phyloP scores from a whole-genome alignment of 2,797 vertebrate genomes.

The Hybognathus amarus region DNA sequence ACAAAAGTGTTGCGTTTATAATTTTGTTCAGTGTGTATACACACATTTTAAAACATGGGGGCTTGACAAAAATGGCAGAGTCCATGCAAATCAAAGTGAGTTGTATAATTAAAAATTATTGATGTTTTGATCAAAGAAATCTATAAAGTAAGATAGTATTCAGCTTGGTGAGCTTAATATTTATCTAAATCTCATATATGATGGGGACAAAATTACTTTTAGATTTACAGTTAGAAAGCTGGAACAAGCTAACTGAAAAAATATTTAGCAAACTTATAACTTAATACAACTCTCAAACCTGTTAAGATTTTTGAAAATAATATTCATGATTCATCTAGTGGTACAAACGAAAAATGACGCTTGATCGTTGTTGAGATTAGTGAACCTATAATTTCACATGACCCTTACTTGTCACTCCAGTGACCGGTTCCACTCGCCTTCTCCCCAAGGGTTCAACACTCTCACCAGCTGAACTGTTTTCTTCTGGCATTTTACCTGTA shows the following conservation, averaged over 20 bases:
- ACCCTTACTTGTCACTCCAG: slow-evolving; percentile 85
- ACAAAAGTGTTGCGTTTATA: no score
- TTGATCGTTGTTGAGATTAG: background rate
- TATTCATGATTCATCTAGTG: background rate
- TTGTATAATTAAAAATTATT: no score
- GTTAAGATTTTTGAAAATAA: background rate
- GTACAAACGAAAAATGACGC: background rate
- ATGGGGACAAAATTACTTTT: background rate
- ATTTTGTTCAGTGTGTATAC: no score
- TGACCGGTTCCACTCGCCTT: slow-evolving; percentile 84
- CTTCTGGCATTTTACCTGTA: slow-evolving; percentile 74
- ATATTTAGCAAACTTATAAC: no score
- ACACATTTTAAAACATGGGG: no score
- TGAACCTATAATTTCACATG: background rate
- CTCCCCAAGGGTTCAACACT: slow-evolving; percentile 86
- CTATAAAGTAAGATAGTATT: no score
- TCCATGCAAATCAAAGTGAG: no score
- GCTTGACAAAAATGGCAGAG: no score
- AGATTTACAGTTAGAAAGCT: background rate
- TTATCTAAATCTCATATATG: background rate
- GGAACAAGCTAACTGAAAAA: background rate
- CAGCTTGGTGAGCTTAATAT: no score
- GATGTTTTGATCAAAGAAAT: no score
- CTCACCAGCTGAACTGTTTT: slow-evolving; percentile 77
- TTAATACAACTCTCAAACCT: background rate